These are phyloP conservation scores for Oplegnathus fasciatus DNA, from an alignment of 2,113 vertebrate genomes.

Conservation along the genomic window DNA sequence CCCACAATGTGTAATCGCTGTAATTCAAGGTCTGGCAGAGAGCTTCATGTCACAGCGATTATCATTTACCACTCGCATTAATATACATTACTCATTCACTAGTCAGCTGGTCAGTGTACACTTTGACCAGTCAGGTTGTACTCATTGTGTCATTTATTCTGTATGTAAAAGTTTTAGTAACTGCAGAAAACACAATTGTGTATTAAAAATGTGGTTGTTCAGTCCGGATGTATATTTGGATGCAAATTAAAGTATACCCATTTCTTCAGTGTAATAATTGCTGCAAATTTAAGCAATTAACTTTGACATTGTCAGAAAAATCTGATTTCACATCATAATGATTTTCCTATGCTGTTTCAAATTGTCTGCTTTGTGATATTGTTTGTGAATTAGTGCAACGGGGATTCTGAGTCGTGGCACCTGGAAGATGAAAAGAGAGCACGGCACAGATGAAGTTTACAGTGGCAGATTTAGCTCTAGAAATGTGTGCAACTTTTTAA, in stretches of 20 bases:
- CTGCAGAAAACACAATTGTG: not conserved
- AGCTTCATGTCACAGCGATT: conserved; percentile 35
- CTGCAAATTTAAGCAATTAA: not conserved
- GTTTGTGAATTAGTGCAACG: not conserved
- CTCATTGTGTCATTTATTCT: not conserved
- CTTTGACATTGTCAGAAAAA: not conserved
- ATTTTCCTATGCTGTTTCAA: not conserved
- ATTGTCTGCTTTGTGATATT: not conserved
- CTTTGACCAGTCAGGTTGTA: not conserved
- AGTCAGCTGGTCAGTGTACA: conserved; percentile 30
- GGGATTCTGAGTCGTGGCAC: not conserved
- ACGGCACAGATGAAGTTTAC: not conserved
- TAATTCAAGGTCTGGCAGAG: conserved; percentile 41
- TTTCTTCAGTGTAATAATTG: not conserved
- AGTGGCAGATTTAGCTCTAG: not conserved
- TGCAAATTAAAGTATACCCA: not conserved
- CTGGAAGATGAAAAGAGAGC: not conserved
- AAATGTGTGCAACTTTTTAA: not conserved
- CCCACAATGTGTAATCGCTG: conserved; percentile 11
- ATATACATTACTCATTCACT: conserved; percentile 38
- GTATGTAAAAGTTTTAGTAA: not conserved
- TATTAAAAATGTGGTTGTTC: not conserved
- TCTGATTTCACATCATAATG: not conserved
- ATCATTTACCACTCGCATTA: conserved; percentile 37
- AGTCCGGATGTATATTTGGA: not conserved